Base-by-base conservation (phyloP, 2,797 vertebrate genomes). In the Emys orbicularis region DNA sequence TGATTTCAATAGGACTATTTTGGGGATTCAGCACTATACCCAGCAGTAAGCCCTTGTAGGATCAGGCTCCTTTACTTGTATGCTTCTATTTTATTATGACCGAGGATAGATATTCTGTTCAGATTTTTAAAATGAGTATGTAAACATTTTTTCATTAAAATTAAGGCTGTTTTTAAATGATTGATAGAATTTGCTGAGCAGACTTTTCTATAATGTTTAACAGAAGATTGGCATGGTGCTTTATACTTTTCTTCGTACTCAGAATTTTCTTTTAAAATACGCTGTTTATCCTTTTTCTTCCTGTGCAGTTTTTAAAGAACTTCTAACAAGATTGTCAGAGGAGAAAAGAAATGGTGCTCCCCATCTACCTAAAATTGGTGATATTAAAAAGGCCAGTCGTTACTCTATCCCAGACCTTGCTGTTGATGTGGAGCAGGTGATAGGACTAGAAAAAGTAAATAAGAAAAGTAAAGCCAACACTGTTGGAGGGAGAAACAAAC, bases 401-500 rank as follows among this genome's bases (percentile, higher is more conserved):
- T 99, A 99, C 94, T 99, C 99, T 61, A 99, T 99, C 96, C 99
- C 99, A 2, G 99, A 99, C 97, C 99, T 99, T 90, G 99, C 99
- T 0, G 99, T 99, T 93, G 99, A 99, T 61, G 99, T 99, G 96
- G 99, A 99, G 97, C 99, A 99, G 98, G 99, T 99, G 89, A 99
- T 99, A 98, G 98, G 99, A 90, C 98, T 99, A 95, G 99, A 99
- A 98, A 99, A 99, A 98, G 99, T 98, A 94, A 99, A 99, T 97
- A 99, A 99, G 98, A 99, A 99, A 92, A 99, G 98, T 74, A 99
- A 99, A 98, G 98, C 98, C 96, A 99, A 99, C 97, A 99, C 99
- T 0, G 99, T 99, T 89, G 99, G 99, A 37, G 99, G 99, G 89
- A 98, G 99, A 97, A 99, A 99, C 98, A 99, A 99, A 97, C 98